Percentiles rank a stretch among this genome's conserved stretches.
phyloP scores from a whole-genome alignment of 2,797 vertebrate species.

The Siniperca scherzeri region DNA sequence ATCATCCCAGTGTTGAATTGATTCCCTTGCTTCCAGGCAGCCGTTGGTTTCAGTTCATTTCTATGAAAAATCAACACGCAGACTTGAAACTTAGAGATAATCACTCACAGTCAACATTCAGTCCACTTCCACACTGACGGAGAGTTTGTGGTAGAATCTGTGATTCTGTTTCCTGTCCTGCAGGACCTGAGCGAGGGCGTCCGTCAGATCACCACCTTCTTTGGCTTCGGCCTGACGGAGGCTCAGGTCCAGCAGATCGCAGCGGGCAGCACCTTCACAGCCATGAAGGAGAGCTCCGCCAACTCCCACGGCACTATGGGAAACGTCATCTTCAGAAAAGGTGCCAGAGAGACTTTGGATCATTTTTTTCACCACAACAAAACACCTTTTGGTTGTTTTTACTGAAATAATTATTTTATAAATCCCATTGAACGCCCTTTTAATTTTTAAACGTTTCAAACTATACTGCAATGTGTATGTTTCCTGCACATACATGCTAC shows the following conservation, averaged over 20 bases:
- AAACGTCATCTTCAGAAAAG: slow-evolving; percentile 75
- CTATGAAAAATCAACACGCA: not conserved
- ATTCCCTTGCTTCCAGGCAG: not conserved
- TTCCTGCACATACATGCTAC: not conserved
- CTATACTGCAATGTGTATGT: not conserved
- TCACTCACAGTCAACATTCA: too few relatives aligned
- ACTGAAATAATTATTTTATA: not conserved
- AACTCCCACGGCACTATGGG: slow-evolving; percentile 48
- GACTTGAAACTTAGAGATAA: not conserved
- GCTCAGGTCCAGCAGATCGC: slow-evolving; percentile 76
- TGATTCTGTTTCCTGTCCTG: slow-evolving; percentile 39
- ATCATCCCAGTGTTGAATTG: not conserved
- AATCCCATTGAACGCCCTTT: too few relatives aligned
- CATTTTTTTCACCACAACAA: not conserved
- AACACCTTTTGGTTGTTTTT: not conserved
- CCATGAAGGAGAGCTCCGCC: slow-evolving; percentile 68
- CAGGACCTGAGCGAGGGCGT: slow-evolving; percentile 78
- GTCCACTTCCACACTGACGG: too few relatives aligned
- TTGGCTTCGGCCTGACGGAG: slow-evolving; percentile 72
- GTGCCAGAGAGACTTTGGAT: slow-evolving; percentile 18
- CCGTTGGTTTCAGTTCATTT: not conserved
- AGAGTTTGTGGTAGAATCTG: too few relatives aligned
- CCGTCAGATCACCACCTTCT: slow-evolving; percentile 78
- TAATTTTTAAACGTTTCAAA: not conserved
- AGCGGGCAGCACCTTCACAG: slow-evolving; percentile 67